Conservation (phyloP, 1,140 invertebrate species). For the Trinorchestia longiramus region DNA sequence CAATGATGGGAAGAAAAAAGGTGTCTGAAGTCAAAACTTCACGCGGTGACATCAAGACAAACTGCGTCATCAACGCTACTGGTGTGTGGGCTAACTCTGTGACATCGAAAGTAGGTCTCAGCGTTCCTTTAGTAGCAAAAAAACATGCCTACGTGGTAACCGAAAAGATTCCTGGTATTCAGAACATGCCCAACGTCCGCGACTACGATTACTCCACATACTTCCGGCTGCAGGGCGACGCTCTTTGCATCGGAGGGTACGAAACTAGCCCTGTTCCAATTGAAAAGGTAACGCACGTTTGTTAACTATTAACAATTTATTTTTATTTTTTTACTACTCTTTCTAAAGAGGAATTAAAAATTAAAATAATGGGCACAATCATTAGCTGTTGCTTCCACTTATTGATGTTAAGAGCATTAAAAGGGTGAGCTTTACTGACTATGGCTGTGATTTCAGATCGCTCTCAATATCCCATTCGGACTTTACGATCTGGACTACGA, state of each 20-base stretch:
- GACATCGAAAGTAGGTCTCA: constrained; percentile 78
- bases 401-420: neutral
- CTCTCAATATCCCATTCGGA: constrained; percentile 82
- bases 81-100: constrained; percentile 82
- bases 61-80: constrained; percentile 81
- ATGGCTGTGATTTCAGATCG: constrained; percentile 72
- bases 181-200: constrained; percentile 83
- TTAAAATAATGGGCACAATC: neutral
- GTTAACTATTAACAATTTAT: neutral
- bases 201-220: constrained; percentile 89
- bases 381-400: neutral
- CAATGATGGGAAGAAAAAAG: constrained; percentile 77
- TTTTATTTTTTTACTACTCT: neutral
- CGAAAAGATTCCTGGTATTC: constrained; percentile 79
- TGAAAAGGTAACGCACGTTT: constrained; percentile 75
- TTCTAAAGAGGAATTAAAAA: neutral
- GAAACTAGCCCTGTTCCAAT: constrained; percentile 86
- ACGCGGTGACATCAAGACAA: constrained; percentile 80
- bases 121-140: constrained; percentile 80
- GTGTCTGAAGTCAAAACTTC: constrained; percentile 82
- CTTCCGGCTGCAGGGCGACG: constrained; percentile 84
- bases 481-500: constrained; percentile 89
- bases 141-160: constrained; percentile 90
- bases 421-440: neutral
- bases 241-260: constrained; percentile 86